These are phyloP conservation scores for Glossophaga mutica DNA, from an alignment of 2,797 vertebrate species.

Conservation along the genomic window DNA sequence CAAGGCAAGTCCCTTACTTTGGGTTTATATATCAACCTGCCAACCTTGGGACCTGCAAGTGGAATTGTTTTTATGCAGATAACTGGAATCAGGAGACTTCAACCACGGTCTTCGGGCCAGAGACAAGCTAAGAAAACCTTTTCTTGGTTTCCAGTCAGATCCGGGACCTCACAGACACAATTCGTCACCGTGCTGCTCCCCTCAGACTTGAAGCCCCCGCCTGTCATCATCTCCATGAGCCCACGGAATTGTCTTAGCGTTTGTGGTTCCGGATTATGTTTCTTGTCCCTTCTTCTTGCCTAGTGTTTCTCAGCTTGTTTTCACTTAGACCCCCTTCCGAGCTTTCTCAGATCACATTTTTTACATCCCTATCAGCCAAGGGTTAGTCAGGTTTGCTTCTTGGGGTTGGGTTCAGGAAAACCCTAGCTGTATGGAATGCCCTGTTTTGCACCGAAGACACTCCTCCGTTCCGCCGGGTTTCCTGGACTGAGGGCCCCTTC, in stretches of 20 bases:
- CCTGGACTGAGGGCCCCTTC: background rate
- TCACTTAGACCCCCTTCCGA: background rate
- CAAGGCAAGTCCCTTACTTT: constrained; percentile 49
- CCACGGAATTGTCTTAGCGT: background rate
- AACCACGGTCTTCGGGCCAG: background rate
- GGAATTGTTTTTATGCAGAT: background rate
- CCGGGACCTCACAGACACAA: background rate
- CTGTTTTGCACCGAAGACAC: background rate
- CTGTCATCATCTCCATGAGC: background rate
- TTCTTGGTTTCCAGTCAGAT: background rate
- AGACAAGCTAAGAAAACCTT: background rate
- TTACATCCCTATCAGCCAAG: background rate
- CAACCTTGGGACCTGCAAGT: background rate
- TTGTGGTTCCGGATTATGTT: background rate
- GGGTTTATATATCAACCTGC: background rate
- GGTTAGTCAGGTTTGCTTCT: background rate
- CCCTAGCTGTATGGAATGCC: background rate
- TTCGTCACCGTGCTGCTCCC: background rate
- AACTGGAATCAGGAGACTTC: background rate
- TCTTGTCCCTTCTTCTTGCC: background rate
- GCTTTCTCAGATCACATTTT: background rate
- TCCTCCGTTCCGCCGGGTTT: background rate
- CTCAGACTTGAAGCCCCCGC: background rate
- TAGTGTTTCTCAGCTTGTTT: background rate
- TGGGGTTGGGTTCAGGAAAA: background rate